These are phyloP conservation scores for Xylophagus ater DNA, from an alignment of 2,888 invertebrate species.

Conservation along the genomic window DNA sequence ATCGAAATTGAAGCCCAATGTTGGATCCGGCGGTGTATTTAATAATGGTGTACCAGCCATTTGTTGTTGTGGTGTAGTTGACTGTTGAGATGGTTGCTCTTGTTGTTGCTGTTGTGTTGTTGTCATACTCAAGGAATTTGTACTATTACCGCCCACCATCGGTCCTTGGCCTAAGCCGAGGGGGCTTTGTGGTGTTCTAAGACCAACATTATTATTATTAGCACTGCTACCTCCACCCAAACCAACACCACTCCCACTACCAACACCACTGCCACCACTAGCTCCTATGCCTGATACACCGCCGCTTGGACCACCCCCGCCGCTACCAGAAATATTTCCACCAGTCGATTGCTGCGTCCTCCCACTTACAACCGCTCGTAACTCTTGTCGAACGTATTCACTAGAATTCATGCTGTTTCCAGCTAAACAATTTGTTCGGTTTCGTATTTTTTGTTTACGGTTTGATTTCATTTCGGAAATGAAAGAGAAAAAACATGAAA, in stretches of 20 bases:
- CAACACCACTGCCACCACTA: slow-evolving; percentile 21
- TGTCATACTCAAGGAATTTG: slow-evolving; percentile 27
- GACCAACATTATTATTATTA: slow-evolving; percentile 17
- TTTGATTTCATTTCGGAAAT: slow-evolving; percentile 30
- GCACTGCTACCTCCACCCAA: not conserved
- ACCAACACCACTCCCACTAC: slow-evolving; percentile 18
- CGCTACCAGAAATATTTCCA: slow-evolving; percentile 24
- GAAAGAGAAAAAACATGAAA: slow-evolving; percentile 14
- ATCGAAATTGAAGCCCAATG: slow-evolving; percentile 37
- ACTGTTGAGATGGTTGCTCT: slow-evolving; percentile 21
- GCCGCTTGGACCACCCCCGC: slow-evolving; percentile 25
- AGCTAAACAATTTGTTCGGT: too few species aligned
- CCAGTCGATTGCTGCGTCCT: slow-evolving; percentile 47
- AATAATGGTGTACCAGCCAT: slow-evolving; percentile 29
- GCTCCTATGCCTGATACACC: slow-evolving; percentile 20
- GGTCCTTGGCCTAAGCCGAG: slow-evolving; percentile 31
- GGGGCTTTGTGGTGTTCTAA: slow-evolving; percentile 37
- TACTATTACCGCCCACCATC: slow-evolving; percentile 31
- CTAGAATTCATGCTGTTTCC: slow-evolving; percentile 54
- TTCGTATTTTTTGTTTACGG: too few species aligned
- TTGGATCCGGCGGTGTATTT: slow-evolving; percentile 35
- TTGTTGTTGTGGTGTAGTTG: slow-evolving; percentile 17
- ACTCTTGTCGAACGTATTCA: slow-evolving; percentile 84
- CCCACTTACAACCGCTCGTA: slow-evolving; percentile 79
- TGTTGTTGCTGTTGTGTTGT: slow-evolving; percentile 15